Evolutionary conservation across 2,888 invertebrate species (phyloP), one percentile per base, ranked within the genome.

Genomic region (Octonoba sinensis): DNA sequence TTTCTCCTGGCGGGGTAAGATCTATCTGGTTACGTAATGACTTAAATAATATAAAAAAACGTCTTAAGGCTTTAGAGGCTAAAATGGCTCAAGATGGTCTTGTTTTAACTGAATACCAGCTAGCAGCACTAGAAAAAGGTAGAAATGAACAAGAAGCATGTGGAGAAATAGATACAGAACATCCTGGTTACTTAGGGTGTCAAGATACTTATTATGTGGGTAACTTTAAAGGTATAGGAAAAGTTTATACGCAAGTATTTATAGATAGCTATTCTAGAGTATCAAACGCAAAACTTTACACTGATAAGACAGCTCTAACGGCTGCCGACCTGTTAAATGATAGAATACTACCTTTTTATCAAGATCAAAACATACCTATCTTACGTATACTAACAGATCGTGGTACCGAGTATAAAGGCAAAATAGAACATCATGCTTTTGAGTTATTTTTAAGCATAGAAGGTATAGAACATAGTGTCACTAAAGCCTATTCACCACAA

Each of bases 101-200:
- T 47, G 51, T 66, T 66, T 18, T 66, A 22, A 66, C 66, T 3
- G 47, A 66, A 49, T 15, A 3, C 0, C 66, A 46, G 16, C 12
- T 66, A 47, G 20, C 46, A 66, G 66, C 1, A 16, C 8, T 66
- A 49, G 66, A 66, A 20, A 47, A 49, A 16, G 8, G 22, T 47
- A 46, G 2, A 16, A 20, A 66, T 12, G 66, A 66, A 20, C 12
- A 66, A 49, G 66, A 66, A 24, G 66, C 47, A 12, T 22, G 22
- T 49, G 66, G 66, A 47, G 66, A 46, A 22, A 66, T 66, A 13
- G 66, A 66, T 18, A 66, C 47, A 47, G 47, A 0, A 12, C 66
- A 66, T 49, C 49, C 66, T 20, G 66, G 66, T 22, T 66, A 66
- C 49, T 22, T 66, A 20, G 66, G 66, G n/a, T n/a, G 20, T 49